Evolutionary conservation across 2,888 invertebrate species (phyloP), one percentile per base, ranked within the genome.

Genomic region (Lottia gigantea): DNA sequence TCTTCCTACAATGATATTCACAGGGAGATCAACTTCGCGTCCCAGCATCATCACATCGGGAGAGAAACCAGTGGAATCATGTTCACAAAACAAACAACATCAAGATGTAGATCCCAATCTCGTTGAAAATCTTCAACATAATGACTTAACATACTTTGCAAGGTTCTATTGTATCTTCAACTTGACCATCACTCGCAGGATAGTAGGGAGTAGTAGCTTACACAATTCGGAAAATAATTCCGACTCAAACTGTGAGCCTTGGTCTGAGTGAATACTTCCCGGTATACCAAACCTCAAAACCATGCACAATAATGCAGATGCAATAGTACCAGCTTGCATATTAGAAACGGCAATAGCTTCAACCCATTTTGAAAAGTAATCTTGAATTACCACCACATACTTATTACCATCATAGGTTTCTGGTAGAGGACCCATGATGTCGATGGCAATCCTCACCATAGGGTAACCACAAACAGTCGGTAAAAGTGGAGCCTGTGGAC

Each of bases 1-100:
- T 8, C 67, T 72, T 19, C 68, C 72, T 6, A 8, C 40, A 6
- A 40, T 40, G 40, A 40, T 3, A 8, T 40, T 40, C n/a, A 73
- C 55, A 7, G 74, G 76, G 1, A 75, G 61, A 19, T 26, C 45
- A 8, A 72, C 49, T 40, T 76, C 75, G 1, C 66, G 19, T 4
- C 76, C 75, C 26, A 75, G 64, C 25, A 73, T 49, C 67, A 76
- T 71, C 62, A 66, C 73, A 19, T 76, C 75, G 31, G 73, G 73
- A 15, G 63, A 68, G 16, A 69, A 61, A 25, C 70, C 64, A 16
- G 72, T 66, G n/a, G 46, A 67, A 8, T 46, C 26, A 45, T 77
- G 74, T 8, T 46, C 61, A 16, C 71, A 71, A n/a, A n/a, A n/a
- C n/a, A n/a, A n/a, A n/a, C n/a, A n/a, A n/a, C n/a, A n/a, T n/a